phyloP scores from a whole-genome alignment of 2,113 vertebrate genomes.

The Strigops habroptila region DNA sequence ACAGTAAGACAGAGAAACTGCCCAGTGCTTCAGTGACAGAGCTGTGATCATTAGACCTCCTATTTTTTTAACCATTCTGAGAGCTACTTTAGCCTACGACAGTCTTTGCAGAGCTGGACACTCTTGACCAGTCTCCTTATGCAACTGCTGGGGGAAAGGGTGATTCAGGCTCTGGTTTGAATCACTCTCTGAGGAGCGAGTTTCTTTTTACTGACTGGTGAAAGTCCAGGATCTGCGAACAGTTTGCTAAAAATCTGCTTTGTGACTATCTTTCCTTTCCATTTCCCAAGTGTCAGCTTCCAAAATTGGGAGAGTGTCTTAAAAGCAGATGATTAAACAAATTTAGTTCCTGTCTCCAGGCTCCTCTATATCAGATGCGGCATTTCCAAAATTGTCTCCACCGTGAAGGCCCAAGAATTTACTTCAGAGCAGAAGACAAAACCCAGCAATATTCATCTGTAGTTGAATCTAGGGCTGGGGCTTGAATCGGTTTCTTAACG shows the following conservation, averaged over 20 bases:
- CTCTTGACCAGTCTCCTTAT: not conserved
- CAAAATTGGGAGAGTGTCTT: not conserved
- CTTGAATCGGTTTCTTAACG: not conserved
- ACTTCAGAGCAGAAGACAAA: not conserved
- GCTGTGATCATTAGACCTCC: not conserved
- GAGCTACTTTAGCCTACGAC: not conserved
- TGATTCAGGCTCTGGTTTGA: conserved; percentile 23
- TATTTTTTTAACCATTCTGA: not conserved
- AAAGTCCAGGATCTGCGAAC: not conserved
- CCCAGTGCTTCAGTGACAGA: not conserved
- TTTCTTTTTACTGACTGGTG: not conserved
- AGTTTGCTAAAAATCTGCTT: conserved; percentile 25
- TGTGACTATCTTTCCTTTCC: conserved; percentile 4
- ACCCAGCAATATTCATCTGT: not conserved
- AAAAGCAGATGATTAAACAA: conserved; percentile 19
- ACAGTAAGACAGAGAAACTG: not conserved
- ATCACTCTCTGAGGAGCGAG: not conserved
- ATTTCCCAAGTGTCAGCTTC: not conserved
- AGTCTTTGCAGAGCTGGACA: not conserved
- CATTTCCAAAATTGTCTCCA: not conserved
- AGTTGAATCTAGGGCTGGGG: not conserved
- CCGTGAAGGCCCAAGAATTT: not conserved
- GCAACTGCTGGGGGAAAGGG: not conserved
- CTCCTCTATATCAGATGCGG: not conserved
- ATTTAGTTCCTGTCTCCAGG: not conserved